Evolutionary conservation across 1,140 invertebrate species (phyloP), one percentile per base, ranked within the genome.

Genomic region (Cydia strobilella): DNA sequence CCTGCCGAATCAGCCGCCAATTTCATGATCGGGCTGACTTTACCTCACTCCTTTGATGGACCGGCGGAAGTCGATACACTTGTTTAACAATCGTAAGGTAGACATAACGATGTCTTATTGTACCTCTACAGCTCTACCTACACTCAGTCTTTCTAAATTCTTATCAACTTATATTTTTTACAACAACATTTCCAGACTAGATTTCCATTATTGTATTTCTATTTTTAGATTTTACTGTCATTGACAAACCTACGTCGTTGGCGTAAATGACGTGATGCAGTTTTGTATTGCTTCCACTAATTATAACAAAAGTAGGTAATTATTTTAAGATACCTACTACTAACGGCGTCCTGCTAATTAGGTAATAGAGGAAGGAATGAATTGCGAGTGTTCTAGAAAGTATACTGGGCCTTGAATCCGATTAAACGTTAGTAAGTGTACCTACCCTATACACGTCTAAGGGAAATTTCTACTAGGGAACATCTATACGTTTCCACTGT

Each of bases 11-110:
- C 65, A 69, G 0, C 12, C 35, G 31, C 31, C 65, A 39, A 35
- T 69, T 69, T 69, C 65, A 69, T 69, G 65, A 69, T 69, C 35
- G 65, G 7, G 31, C 27, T 20, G 65, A 20, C 31, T 69, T 69
- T 39, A 42, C 31, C 9, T 10, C 20, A 51, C 54, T 59, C 54
- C 54, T 59, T 59, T 59, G 54, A 59, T 59, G 54, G 54, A 59
- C 54, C 54, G 54, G 54, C 54, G 20, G 54, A 59, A 59, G 20
- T 20, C 54, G n/a, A 59, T 23, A 23, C n/a, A 54, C 15, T 59
- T 59, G 18, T 59, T 59, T 12, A 23, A 59, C 54, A 23, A 59
- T 59, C 20, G 54, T 54, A n/a, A 18, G 48, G n/a, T 48, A 54
- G 15, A 18, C n/a, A 23, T 20, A 59, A 20, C 9, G 48, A 51